These are phyloP conservation scores for Globodera ellingtonae DNA, from an alignment of 1,140 invertebrate genomes.

Conservation along the genomic window DNA sequence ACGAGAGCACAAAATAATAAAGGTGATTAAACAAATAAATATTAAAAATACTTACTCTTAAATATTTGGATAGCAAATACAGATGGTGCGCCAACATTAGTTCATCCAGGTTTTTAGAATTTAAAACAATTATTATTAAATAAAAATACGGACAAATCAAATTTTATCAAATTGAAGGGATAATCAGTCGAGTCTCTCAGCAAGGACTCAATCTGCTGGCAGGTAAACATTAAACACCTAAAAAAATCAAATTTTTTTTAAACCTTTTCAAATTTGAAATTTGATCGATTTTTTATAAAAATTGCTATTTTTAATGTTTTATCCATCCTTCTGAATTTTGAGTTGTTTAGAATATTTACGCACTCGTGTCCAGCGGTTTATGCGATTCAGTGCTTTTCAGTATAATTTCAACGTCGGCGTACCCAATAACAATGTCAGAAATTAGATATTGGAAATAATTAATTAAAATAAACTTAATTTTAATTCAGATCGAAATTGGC, in stretches of 20 bases:
- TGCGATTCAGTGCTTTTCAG: conserved; percentile 55
- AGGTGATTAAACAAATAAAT: not conserved
- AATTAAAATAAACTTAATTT: conserved; percentile 10
- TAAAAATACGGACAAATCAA: not conserved
- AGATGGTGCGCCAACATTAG: not conserved
- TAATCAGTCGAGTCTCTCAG: conserved; percentile 19
- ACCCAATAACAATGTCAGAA: conserved; percentile 19
- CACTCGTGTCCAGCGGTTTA: conserved; percentile 60
- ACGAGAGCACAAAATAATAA: conserved; percentile 1
- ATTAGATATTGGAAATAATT: conserved; percentile 35
- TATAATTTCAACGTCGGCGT: conserved; percentile 57
- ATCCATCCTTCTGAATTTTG: not conserved
- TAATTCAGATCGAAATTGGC: conserved; percentile 4
- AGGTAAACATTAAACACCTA: not conserved
- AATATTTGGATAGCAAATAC: not conserved
- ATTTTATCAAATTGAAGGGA: conserved; percentile 2
- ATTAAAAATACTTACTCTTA: not conserved
- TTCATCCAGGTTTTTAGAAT: not conserved
- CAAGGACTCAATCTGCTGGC: conserved; percentile 30
- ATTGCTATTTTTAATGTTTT: too few species aligned
- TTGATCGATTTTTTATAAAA: too few species aligned
- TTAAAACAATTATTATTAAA: not conserved
- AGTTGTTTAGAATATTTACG: conserved; percentile 46
- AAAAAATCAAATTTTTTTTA: not conserved
- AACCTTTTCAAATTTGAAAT: too few species aligned